Conservation (phyloP, 30 jellyfish, hydroid and myxozoan genomes). For the Sanderia malayensis region DNA sequence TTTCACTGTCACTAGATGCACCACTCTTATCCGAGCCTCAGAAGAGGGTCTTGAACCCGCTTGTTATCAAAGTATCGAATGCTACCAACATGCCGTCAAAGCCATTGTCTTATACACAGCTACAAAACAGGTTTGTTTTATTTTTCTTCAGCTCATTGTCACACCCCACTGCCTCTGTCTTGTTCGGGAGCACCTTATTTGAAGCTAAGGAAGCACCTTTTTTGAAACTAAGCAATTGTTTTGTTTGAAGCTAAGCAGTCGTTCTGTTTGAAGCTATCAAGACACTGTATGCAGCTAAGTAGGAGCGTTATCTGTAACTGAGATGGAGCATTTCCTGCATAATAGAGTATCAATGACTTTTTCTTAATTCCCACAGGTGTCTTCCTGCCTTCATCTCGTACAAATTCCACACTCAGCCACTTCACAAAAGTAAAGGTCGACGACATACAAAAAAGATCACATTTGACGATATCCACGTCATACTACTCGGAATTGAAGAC, state of each 20-base stretch:
- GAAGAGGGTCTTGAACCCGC: conserved; percentile 71
- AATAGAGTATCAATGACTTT: no score
- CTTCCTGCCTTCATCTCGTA: conserved; percentile 72
- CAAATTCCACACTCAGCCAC: conserved; percentile 56
- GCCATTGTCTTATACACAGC: conserved; percentile 46
- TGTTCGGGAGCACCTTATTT: no score
- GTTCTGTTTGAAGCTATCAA: no score
- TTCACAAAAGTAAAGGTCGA: conserved; percentile 55
- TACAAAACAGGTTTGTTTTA: conserved; percentile 52
- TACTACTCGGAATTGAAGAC: conserved; percentile 72
- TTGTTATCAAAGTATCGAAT: conserved; percentile 54
- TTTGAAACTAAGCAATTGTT: no score
- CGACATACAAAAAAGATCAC: conserved; percentile 56
- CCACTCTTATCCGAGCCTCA: conserved; percentile 89
- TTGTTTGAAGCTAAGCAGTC: no score
- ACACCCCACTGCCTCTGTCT: no score
- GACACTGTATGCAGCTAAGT: no score
- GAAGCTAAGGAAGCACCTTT: no score
- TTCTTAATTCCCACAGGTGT: conserved; percentile 49
- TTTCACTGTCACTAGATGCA: conserved; percentile 63
- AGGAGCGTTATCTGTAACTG: no score
- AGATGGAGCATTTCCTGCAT: no score
- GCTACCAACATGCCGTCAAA: conserved; percentile 77
- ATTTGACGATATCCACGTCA: conserved; percentile 74
- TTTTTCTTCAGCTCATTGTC: no score